Evolutionary conservation across 2,888 invertebrate species (phyloP), one percentile per base, ranked within the genome.

Genomic region (Xiphydria camelus): DNA sequence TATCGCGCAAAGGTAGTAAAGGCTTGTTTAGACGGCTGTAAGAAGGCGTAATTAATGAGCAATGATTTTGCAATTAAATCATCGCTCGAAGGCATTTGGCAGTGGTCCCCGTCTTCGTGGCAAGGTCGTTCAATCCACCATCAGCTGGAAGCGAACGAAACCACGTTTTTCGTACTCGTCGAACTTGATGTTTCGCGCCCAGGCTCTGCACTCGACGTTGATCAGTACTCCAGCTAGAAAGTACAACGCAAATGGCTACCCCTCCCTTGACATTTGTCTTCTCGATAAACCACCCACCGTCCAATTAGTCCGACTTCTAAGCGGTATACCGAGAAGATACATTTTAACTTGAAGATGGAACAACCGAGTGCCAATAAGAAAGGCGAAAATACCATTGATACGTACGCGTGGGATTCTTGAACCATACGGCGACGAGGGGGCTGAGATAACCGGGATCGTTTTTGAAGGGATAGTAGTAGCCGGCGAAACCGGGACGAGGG

Each of bases 191-290:
- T 93, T 93, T 77, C 85, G 86, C 64, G 93, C 93, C 92, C 92
- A 93, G 68, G 92, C 91, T 82, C 90, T 91, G 82, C 93, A 93
- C 79, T 93, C 92, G 77, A 94, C 89, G 81, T 93, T 93, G 80
- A 94, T 91, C 66, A 92, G 82, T 32, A 93, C 89, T 51, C 91
- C 91, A 77, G 85, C 91, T 89, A 78, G 6, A 76, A 76, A 54
- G 41, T 40, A 15, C 17, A 33, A 17, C 15, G 7, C 5, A 9
- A 14, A 14, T 7, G 10, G 14, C 0, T n/a, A n/a, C n/a, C n/a
- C n/a, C n/a, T n/a, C n/a, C n/a, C n/a, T n/a, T n/a, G n/a, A n/a
- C n/a, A n/a, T n/a, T n/a, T n/a, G n/a, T n/a, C n/a, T n/a, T n/a
- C n/a, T n/a, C n/a, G n/a, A n/a, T n/a, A n/a, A n/a, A n/a, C n/a